phyloP scores from a whole-genome alignment of 2,113 vertebrate genomes.

The Myiagra hebetior region DNA sequence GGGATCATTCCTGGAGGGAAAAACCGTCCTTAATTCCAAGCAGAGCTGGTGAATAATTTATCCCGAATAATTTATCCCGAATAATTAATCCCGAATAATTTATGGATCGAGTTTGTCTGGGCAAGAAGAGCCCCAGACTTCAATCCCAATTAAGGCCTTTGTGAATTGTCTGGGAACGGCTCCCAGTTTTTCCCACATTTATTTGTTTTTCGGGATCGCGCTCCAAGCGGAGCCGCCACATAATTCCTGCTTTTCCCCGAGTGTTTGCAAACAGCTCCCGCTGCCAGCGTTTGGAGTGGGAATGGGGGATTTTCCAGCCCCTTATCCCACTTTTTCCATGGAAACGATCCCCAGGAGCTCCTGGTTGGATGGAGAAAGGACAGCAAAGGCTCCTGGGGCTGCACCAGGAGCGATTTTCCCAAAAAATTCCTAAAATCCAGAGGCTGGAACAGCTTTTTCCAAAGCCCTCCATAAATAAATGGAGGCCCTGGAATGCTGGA shows the following conservation, averaged over 20 bases:
- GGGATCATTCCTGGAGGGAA: not conserved
- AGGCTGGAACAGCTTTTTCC: not conserved
- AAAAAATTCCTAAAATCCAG: not conserved
- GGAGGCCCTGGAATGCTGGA: not conserved
- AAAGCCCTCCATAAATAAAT: not conserved
- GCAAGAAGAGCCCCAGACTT: conserved; percentile 13
- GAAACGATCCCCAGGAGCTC: rapidly evolving
- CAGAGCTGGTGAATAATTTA: conserved; percentile 16
- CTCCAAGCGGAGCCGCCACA: not conserved
- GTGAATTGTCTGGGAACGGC: conserved; percentile 57
- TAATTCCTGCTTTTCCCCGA: not conserved
- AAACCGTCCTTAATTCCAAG: not conserved
- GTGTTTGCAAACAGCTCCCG: conserved; percentile 49
- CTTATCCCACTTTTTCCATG: not conserved
- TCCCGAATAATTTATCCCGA: not conserved
- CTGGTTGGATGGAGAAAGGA: too few relatives aligned
- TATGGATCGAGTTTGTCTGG: conserved; percentile 18
- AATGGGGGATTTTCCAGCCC: rapidly evolving
- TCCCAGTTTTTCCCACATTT: conserved; percentile 45
- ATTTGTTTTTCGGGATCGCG: not conserved
- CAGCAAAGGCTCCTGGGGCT: not conserved
- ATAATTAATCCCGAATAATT: not conserved
- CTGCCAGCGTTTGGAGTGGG: not conserved
- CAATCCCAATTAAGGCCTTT: conserved; percentile 58
- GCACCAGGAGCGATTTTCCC: not conserved